These are phyloP conservation scores for Corythaixoides concolor DNA, from an alignment of 2,113 vertebrate species.

Conservation along the genomic window DNA sequence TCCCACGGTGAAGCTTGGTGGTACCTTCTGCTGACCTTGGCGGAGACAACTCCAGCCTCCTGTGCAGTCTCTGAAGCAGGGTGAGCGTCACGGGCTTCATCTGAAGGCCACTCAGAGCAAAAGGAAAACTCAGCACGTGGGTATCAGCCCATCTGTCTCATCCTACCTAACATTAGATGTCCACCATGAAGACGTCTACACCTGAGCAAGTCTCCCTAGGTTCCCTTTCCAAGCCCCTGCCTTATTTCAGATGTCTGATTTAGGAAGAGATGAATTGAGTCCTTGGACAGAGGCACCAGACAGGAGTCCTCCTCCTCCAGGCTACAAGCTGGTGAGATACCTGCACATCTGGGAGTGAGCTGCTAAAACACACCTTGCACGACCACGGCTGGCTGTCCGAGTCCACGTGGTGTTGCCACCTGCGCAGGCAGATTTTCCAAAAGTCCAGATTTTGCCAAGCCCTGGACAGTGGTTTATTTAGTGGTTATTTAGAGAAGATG, in stretches of 20 bases:
- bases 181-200: not conserved
- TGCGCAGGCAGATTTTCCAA: not conserved
- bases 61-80: not conserved
- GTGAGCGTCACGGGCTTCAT: not conserved
- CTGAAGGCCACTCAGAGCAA: not conserved
- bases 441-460: not conserved
- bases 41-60: not conserved
- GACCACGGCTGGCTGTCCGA: not conserved
- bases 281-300: not conserved
- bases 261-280: not conserved
- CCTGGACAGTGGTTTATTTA: fast-evolving
- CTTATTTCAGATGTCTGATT: not conserved
- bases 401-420: not conserved
- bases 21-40: not conserved
- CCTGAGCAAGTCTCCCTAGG: not conserved
- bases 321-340: not conserved
- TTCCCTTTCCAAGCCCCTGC: not conserved
- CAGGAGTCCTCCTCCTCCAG: not conserved
- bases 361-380: fast-evolving
- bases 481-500: not conserved
- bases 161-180: not conserved
- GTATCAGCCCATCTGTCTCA: not conserved
- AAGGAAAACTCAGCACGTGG: not conserved
- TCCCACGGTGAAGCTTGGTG: fast-evolving
- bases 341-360: not conserved